Conservation (phyloP, 1,140 invertebrate species). For the Euborellia annulipes region DNA sequence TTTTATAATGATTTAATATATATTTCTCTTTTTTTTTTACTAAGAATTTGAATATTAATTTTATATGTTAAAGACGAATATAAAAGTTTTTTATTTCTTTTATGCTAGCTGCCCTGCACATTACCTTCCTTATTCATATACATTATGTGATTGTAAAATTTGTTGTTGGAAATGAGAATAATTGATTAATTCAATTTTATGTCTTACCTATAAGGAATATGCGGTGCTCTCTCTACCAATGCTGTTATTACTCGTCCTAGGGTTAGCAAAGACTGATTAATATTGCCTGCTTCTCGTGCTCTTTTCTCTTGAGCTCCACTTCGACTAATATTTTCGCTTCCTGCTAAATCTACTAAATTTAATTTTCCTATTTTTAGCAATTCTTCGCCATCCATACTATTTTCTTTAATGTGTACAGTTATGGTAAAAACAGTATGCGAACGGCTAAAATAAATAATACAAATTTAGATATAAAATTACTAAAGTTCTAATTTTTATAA, state of each 20-base stretch:
- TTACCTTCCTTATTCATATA: no score
- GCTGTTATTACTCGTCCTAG: conserved; percentile 93
- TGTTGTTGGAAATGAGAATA: no score
- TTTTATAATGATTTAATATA: no score
- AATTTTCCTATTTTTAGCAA: conserved; percentile 90
- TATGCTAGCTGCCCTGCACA: no score
- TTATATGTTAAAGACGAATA: no score
- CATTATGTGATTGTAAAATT: no score
- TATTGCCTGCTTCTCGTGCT: conserved; percentile 87
- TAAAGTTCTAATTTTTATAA: background rate
- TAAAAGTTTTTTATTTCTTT: no score
- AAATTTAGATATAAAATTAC: no score
- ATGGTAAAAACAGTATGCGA: conserved; percentile 95
- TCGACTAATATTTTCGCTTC: conserved; percentile 89
- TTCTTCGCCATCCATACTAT: conserved; percentile 75
- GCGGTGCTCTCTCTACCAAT: conserved; percentile 73
- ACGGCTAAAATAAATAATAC: conserved; percentile 41
- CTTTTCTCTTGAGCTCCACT: conserved; percentile 82
- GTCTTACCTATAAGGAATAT: conserved; percentile 77
- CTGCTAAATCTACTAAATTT: conserved; percentile 91
- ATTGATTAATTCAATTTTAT: no score
- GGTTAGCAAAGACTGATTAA: conserved; percentile 89
- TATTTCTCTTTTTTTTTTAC: no score
- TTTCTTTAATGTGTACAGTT: conserved; percentile 86
- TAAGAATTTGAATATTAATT: no score